Conservation (phyloP, 2,797 vertebrate species). For the Knipowitschia caucasica region DNA sequence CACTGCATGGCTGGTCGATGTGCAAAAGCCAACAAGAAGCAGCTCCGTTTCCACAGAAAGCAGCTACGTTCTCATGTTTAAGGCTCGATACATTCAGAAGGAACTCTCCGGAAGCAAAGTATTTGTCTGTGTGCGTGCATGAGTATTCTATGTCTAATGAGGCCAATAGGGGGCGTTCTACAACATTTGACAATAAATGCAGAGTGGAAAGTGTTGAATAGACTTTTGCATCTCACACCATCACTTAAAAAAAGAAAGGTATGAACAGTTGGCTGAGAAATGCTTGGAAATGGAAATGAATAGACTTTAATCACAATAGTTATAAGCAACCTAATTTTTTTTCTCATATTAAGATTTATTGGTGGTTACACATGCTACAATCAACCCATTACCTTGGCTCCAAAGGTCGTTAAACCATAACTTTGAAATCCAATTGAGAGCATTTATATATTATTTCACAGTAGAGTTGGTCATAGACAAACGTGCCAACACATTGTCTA, state of each 20-base stretch:
- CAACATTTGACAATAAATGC: constrained; percentile 4
- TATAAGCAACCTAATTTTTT: not conserved
- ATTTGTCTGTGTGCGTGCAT: constrained; percentile 9
- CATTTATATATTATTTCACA: too few relatives aligned
- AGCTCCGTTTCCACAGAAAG: constrained; percentile 15
- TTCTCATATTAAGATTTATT: too few relatives aligned
- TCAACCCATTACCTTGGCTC: not conserved
- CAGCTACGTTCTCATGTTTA: constrained; percentile 30
- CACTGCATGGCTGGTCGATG: constrained; percentile 18
- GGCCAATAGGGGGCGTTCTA: not conserved
- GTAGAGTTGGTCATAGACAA: too few relatives aligned
- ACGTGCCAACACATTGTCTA: not conserved
- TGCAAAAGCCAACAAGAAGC: constrained; percentile 19
- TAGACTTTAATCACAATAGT: not conserved
- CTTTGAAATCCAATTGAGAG: too few relatives aligned
- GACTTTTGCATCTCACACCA: not conserved
- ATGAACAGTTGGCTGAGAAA: not conserved
- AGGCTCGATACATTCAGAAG: constrained; percentile 44
- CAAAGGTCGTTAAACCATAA: not conserved
- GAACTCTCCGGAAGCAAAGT: constrained; percentile 10
- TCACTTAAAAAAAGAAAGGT: constrained; percentile 5
- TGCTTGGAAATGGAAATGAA: not conserved
- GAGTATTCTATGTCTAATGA: constrained; percentile 1
- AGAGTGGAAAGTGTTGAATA: not conserved
- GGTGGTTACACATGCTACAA: not conserved